Evolutionary conservation across 2,797 vertebrate species (phyloP).

Genomic region (Fistularia commersonii): DNA sequence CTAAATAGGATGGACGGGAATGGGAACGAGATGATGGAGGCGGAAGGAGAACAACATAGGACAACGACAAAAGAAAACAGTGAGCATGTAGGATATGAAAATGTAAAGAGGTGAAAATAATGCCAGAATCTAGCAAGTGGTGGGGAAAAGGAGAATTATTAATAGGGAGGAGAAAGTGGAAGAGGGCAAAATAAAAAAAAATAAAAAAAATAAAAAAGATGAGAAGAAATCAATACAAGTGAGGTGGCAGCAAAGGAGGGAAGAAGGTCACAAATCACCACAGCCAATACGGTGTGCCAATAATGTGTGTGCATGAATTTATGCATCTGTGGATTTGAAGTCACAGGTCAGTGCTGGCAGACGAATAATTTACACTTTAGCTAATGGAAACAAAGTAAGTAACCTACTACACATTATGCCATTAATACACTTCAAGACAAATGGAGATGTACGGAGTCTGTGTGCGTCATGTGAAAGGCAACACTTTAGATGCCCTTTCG

Average conservation of each 20-base stretch:
- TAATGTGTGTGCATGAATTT: constrained; percentile 28
- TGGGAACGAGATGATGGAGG: constrained; percentile 4
- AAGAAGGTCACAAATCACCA: constrained; percentile 71
- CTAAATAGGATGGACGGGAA: constrained; percentile 9
- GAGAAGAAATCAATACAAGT: constrained; percentile 65
- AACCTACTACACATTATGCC: constrained; percentile 51
- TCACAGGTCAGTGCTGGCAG: constrained; percentile 57
- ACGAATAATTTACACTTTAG: constrained; percentile 63
- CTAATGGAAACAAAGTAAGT: constrained; percentile 73
- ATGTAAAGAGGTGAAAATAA: constrained; percentile 17
- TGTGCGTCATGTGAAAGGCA: constrained; percentile 26
- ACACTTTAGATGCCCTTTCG: constrained; percentile 34
- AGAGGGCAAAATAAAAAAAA: constrained; percentile 12
- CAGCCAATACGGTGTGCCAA: constrained; percentile 51
- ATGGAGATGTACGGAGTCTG: constrained; percentile 58
- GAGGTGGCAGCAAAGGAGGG: constrained; percentile 67
- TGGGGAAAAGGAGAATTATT: constrained; percentile 3
- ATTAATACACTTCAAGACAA: constrained; percentile 58
- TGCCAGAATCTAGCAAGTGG: constrained; percentile 16
- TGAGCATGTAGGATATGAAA: constrained; percentile 2
- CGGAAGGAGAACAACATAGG: constrained; percentile 8
- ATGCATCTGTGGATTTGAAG: constrained; percentile 25
- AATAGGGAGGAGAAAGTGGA: constrained; percentile 20
- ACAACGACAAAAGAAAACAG: not conserved
- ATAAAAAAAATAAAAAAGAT: constrained; percentile 37